Percentiles rank a stretch among this genome's conserved stretches.
phyloP scores from a whole-genome alignment of 2,888 invertebrate genomes.

The Lithophane ornitopus region DNA sequence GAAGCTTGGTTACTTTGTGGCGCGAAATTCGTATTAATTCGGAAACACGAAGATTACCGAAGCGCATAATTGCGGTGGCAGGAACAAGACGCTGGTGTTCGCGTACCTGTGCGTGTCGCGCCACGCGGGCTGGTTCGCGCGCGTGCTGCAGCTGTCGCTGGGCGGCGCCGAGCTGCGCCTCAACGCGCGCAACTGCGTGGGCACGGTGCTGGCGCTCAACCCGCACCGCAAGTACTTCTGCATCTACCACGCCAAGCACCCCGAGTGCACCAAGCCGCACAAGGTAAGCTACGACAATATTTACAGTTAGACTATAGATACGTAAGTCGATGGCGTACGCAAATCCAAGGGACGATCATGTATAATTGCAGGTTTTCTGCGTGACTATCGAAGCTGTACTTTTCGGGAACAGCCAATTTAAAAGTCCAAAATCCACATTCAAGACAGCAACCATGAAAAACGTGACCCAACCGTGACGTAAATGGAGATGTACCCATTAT shows the following conservation, averaged over 20 bases:
- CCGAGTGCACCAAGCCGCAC: constrained; percentile 93
- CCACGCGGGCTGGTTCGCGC: constrained; percentile 98
- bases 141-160: constrained; percentile 96
- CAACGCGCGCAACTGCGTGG: constrained; percentile 98
- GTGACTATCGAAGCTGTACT: not conserved
- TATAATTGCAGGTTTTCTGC: not conserved
- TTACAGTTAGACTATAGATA: not conserved
- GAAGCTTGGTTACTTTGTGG: not conserved
- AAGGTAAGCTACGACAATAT: constrained; percentile 86
- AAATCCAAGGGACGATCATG: too few relatives aligned
- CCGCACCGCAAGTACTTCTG: constrained; percentile 99
- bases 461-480: not conserved
- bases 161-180: constrained; percentile 96
- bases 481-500: not conserved
- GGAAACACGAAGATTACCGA: not conserved
- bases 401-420: not conserved
- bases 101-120: constrained; percentile 98
- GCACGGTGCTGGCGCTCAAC: constrained; percentile 98
- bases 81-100: constrained; percentile 99
- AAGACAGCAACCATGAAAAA: not conserved
- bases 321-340: not conserved
- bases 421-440: not conserved
- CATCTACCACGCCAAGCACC: constrained; percentile 99
- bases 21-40: not conserved
- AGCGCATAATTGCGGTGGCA: constrained; percentile 74